These are phyloP conservation scores for Phthorimaea operculella DNA, from an alignment of 1,140 invertebrate genomes.

Conservation along the genomic window DNA sequence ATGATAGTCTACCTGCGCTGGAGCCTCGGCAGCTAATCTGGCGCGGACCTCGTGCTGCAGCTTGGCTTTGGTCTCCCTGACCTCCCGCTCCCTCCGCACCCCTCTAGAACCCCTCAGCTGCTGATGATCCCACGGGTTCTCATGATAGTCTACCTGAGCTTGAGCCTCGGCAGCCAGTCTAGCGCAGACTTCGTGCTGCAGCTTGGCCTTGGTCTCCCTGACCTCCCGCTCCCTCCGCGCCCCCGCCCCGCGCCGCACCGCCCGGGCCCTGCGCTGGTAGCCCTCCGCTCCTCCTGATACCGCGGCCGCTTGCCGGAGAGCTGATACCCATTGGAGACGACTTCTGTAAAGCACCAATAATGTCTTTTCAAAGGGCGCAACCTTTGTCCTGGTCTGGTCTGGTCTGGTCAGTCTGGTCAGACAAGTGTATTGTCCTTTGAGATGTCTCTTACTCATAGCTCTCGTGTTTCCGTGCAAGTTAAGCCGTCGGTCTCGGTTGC, in stretches of 20 bases:
- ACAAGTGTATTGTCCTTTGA: too few species aligned
- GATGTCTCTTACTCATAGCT: too few species aligned
- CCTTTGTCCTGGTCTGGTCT: too few species aligned
- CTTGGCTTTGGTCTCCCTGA: conserved; percentile 64
- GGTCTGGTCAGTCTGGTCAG: too few species aligned
- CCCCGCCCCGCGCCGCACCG: conserved; percentile 71
- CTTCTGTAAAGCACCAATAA: conserved; percentile 43
- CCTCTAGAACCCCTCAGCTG: conserved; percentile 36
- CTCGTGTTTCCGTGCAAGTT: too few species aligned
- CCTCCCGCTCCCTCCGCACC: conserved; percentile 69
- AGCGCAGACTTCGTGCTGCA: conserved; percentile 75
- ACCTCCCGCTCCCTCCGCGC: conserved; percentile 69
- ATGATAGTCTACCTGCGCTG: too few species aligned
- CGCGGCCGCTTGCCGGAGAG: conserved; percentile 75
- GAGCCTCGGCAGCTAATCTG: conserved; percentile 75
- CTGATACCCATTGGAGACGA: conserved; percentile 78
- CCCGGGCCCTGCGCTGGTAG: conserved; percentile 74
- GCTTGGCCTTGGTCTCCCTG: conserved; percentile 63
- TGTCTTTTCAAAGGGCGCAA: too few species aligned
- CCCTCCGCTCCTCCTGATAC: conserved; percentile 73
- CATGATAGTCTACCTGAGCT: conserved; percentile 61
- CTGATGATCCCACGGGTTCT: too few species aligned
- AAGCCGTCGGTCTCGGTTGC: too few species aligned
- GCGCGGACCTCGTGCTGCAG: conserved; percentile 75
- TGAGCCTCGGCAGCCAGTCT: conserved; percentile 75